These are phyloP conservation scores for Netelia inedita DNA, from an alignment of 2,888 invertebrate genomes.

Conservation along the genomic window DNA sequence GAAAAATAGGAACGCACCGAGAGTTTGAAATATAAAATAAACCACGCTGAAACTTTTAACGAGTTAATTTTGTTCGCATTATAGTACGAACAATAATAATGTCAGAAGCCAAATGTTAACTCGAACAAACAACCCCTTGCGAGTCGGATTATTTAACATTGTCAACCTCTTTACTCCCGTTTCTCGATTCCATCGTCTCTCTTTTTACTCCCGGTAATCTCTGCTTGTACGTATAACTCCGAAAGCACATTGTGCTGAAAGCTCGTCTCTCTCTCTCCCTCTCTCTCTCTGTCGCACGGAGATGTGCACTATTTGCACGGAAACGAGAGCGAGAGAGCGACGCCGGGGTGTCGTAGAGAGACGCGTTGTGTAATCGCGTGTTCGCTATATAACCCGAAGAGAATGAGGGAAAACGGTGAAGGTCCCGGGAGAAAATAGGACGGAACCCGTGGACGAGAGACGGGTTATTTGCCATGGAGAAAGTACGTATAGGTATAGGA, in stretches of 20 bases:
- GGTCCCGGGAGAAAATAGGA: constrained; percentile 42
- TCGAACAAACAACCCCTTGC: background rate
- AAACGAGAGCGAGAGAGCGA: constrained; percentile 17
- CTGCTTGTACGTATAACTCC: background rate
- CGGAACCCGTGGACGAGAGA: constrained; percentile 43
- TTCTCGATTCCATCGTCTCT: background rate
- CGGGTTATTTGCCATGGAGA: constrained; percentile 20
- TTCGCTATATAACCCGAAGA: constrained; percentile 29
- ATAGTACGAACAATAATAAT: too few relatives aligned
- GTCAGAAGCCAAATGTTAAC: background rate
- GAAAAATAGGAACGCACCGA: background rate
- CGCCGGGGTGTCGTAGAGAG: constrained; percentile 9
- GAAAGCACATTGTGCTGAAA: constrained; percentile 1
- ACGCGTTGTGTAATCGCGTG: constrained; percentile 49
- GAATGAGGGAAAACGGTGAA: constrained; percentile 24
- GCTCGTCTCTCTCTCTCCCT: background rate
- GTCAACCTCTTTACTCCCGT: background rate
- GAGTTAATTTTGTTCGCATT: too few relatives aligned
- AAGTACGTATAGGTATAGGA: constrained; percentile 7
- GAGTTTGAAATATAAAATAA: too few relatives aligned
- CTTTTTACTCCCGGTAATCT: constrained; percentile 5
- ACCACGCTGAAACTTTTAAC: too few relatives aligned
- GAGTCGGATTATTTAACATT: background rate
- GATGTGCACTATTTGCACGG: constrained; percentile 14
- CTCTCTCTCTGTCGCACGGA: background rate